These are phyloP conservation scores for Leptothorax acervorum DNA, from an alignment of 2,888 invertebrate species.

Conservation along the genomic window DNA sequence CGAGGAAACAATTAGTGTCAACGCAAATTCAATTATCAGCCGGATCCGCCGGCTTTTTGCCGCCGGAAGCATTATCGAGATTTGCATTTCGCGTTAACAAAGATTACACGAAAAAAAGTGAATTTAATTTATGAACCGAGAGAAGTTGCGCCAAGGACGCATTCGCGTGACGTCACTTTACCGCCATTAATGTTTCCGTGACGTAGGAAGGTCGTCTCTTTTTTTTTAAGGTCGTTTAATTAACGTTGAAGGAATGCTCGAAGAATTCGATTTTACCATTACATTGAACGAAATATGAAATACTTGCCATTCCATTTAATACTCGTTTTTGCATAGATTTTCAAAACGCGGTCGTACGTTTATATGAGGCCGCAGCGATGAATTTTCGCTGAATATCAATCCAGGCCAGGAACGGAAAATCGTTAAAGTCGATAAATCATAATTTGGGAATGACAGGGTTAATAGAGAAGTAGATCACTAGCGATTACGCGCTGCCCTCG, in stretches of 20 bases:
- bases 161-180: slow-evolving; percentile 12
- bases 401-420: slow-evolving; percentile 15
- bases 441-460: slow-evolving; percentile 51
- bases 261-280: background rate
- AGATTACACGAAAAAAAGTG: slow-evolving; percentile 13
- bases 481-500: slow-evolving; percentile 33
- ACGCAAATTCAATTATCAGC: slow-evolving; percentile 57
- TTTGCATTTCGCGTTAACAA: slow-evolving; percentile 35
- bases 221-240: background rate
- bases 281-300: slow-evolving; percentile 13
- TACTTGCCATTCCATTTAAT: background rate
- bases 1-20: slow-evolving; percentile 57
- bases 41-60: slow-evolving; percentile 43
- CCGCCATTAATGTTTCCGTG: background rate
- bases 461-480: slow-evolving; percentile 44
- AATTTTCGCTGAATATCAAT: slow-evolving; percentile 36
- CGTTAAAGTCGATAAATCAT: slow-evolving; percentile 52
- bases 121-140: slow-evolving; percentile 20
- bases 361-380: slow-evolving; percentile 1
- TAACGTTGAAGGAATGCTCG: background rate
- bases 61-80: slow-evolving; percentile 35
- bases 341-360: background rate
- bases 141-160: background rate
- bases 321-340: slow-evolving; percentile 14
- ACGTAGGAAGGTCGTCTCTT: background rate